Conservation (phyloP, 2,113 vertebrate species). For the Patagioenas fasciata region DNA sequence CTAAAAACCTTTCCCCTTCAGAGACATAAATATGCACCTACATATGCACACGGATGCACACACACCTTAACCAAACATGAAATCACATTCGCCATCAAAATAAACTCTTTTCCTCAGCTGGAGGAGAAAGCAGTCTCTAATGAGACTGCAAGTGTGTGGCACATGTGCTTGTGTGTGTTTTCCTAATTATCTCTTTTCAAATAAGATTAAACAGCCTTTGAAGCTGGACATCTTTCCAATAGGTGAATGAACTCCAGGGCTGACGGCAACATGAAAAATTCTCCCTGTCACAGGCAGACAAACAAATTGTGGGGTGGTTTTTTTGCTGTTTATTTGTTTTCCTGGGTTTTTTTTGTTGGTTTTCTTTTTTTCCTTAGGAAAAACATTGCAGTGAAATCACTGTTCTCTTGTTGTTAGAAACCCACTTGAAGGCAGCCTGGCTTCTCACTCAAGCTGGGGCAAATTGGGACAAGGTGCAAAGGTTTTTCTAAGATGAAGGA, state of each 20-base stretch:
- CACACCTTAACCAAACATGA: not conserved
- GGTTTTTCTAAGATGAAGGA: not conserved
- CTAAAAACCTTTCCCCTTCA: not conserved
- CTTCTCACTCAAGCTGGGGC: not conserved
- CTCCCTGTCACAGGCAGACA: constrained; percentile 41
- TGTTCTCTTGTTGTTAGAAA: not conserved
- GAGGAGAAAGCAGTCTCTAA: not conserved
- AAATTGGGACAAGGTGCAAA: not conserved
- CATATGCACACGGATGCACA: not conserved
- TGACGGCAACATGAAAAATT: constrained; percentile 41
- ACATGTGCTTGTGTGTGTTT: constrained; percentile 20
- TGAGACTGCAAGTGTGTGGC: not conserved
- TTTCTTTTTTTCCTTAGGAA: not conserved
- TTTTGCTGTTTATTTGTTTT: too few relatives aligned
- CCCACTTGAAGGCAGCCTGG: not conserved
- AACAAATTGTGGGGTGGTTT: not conserved
- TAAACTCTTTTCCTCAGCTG: not conserved
- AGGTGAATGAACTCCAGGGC: constrained; percentile 56
- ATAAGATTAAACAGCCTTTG: constrained; percentile 44
- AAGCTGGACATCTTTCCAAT: constrained; percentile 61
- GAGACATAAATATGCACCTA: not conserved
- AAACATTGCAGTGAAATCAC: not conserved
- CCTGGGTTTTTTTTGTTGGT: too few relatives aligned
- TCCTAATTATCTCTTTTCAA: constrained; percentile 51
- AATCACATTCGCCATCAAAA: not conserved